Conservation (phyloP, 2,797 vertebrate genomes). For the Sus cebifrons region DNA sequence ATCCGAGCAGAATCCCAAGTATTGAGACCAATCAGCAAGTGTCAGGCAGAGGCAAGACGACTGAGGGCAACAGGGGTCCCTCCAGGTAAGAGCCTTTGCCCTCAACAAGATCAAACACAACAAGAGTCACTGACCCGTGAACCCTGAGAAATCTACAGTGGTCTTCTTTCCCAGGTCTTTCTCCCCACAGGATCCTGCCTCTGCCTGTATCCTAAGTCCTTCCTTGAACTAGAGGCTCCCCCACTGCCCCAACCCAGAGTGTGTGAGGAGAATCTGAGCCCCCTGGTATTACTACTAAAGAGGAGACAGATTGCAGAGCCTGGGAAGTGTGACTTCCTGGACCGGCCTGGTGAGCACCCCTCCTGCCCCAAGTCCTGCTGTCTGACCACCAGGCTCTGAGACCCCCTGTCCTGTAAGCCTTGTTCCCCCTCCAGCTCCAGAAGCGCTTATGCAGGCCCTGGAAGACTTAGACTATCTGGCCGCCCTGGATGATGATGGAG, state of each 20-base stretch:
- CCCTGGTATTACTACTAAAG: constrained; percentile 96
- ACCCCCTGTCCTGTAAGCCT: constrained; percentile 92
- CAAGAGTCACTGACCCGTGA: background rate
- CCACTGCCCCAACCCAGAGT: constrained; percentile 92
- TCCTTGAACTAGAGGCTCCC: constrained; percentile 92
- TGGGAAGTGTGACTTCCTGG: constrained; percentile 97
- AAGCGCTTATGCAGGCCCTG: constrained; percentile 97
- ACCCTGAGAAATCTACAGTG: background rate
- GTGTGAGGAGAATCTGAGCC: constrained; percentile 95
- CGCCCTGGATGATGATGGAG: constrained; percentile 95
- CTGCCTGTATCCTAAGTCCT: constrained; percentile 93
- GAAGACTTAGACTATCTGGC: constrained; percentile 98
- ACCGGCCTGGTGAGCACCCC: constrained; percentile 93
- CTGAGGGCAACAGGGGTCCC: constrained; percentile 92
- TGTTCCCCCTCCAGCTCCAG: constrained; percentile 91
- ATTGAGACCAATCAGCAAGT: constrained; percentile 94
- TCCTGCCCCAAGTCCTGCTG: background rate
- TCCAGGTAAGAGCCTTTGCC: constrained; percentile 90
- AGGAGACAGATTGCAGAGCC: constrained; percentile 97
- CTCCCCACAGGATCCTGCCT: constrained; percentile 93
- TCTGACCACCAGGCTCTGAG: background rate
- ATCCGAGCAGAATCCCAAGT: constrained; percentile 96
- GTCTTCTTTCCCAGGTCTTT: constrained; percentile 41
- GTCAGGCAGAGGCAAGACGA: constrained; percentile 94
- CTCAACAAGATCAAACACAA: background rate